A percentile compares a stretch with the other conserved stretches of the same genome.
Evolutionary conservation across 2,888 invertebrate genomes (phyloP).

Genomic region (Eupithecia abbreviata): DNA sequence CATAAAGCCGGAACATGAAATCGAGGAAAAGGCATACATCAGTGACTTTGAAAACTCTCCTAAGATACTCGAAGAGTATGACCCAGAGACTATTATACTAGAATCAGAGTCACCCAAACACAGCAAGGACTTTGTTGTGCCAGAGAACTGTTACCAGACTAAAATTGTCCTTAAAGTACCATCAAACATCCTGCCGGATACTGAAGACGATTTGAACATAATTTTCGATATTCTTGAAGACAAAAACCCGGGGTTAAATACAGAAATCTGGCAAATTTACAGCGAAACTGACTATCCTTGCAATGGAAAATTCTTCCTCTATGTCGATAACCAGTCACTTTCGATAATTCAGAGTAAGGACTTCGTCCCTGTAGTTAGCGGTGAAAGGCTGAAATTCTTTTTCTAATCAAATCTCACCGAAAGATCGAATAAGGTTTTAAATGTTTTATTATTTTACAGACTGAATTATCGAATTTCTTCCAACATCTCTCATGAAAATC

Average conservation of each 20-base stretch:
- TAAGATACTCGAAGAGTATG: conserved; percentile 42
- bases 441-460: neutral
- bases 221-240: conserved; percentile 73
- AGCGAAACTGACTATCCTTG: conserved; percentile 57
- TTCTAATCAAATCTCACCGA: conserved; percentile 48
- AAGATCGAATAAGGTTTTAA: conserved; percentile 3
- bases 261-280: conserved; percentile 68
- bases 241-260: conserved; percentile 72
- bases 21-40: conserved; percentile 36
- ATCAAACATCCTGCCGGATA: conserved; percentile 62
- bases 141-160: conserved; percentile 51
- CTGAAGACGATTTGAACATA: conserved; percentile 68
- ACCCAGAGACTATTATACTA: conserved; percentile 48
- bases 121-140: conserved; percentile 36
- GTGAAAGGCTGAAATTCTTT: conserved; percentile 66
- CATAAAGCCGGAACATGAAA: conserved; percentile 10
- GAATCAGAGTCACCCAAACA: conserved; percentile 46
- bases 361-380: conserved; percentile 67
- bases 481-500: neutral
- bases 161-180: conserved; percentile 69
- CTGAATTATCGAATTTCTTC: neutral
- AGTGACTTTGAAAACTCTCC: conserved; percentile 41
- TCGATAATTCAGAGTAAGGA: conserved; percentile 59
- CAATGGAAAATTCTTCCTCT: conserved; percentile 63
- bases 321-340: conserved; percentile 67